These are phyloP conservation scores for Drosophila tani DNA, from an alignment of 1,140 invertebrate species.

Conservation along the genomic window DNA sequence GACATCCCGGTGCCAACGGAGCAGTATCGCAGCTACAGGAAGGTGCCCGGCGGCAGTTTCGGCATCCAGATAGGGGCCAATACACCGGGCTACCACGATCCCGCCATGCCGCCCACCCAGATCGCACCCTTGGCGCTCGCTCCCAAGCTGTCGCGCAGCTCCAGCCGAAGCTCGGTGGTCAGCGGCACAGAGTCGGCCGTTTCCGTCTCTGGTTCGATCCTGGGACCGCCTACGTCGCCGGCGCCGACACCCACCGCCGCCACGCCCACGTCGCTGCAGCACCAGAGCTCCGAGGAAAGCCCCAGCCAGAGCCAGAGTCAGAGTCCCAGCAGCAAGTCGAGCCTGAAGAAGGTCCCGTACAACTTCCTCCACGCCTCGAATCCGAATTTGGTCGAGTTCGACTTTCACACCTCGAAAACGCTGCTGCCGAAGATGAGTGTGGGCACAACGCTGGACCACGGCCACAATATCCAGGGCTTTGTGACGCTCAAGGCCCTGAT, in stretches of 20 bases:
- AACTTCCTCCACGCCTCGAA: constrained; percentile 89
- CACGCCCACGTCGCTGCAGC: constrained; percentile 64
- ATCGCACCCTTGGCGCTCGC: constrained; percentile 13
- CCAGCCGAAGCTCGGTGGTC: constrained; percentile 67
- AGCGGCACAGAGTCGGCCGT: constrained; percentile 41
- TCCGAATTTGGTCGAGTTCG: constrained; percentile 88
- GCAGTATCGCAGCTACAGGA: constrained; percentile 91
- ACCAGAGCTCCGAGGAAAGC: constrained; percentile 65
- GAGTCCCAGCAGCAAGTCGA: constrained; percentile 70
- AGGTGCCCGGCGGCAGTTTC: constrained; percentile 86
- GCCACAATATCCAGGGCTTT: constrained; percentile 86
- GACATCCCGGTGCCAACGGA: constrained; percentile 90
- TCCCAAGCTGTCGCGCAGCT: constrained; percentile 67
- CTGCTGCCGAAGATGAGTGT: constrained; percentile 75
- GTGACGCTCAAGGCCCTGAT: constrained; percentile 91
- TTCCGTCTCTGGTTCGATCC: constrained; percentile 20
- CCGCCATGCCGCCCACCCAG: constrained; percentile 62
- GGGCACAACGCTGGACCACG: constrained; percentile 61
- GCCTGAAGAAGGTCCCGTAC: constrained; percentile 85
- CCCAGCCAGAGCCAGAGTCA: constrained; percentile 67
- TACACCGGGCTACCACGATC: constrained; percentile 75
- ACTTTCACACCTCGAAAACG: constrained; percentile 83
- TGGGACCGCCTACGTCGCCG: constrained; percentile 73
- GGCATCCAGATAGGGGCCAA: constrained; percentile 84
- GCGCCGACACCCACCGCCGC: constrained; percentile 69